Evolutionary conservation across 64 coral and sea anemone species (phyloP).

Genomic region (Montipora foliosa): DNA sequence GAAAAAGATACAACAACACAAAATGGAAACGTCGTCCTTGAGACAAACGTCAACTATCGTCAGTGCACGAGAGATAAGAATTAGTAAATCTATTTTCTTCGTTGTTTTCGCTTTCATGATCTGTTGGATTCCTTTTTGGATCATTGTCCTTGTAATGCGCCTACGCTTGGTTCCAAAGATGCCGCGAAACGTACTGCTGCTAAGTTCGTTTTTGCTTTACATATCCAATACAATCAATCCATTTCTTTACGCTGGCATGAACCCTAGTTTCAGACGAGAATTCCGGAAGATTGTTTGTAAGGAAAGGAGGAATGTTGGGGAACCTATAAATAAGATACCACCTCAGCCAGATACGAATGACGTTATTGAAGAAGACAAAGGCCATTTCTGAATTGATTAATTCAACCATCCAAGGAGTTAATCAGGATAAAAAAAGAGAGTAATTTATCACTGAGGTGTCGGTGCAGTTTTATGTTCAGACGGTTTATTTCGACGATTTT

Average conservation of each 20-base stretch:
- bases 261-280: not conserved
- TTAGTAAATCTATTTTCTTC: not conserved
- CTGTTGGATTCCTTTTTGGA: constrained; percentile 19
- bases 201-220: constrained; percentile 7
- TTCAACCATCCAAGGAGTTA: too few species aligned
- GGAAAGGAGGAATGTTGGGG: too few species aligned
- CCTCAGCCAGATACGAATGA: too few species aligned
- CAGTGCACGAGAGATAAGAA: not conserved
- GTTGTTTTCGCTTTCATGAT: constrained; percentile 18
- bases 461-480: too few species aligned
- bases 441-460: too few species aligned
- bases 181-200: not conserved
- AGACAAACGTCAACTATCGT: not conserved
- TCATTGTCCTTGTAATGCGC: constrained; percentile 8
- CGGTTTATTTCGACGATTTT: too few species aligned
- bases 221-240: constrained; percentile 1
- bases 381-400: too few species aligned
- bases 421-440: too few species aligned
- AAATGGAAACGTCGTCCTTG: not conserved
- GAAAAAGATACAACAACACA: not conserved
- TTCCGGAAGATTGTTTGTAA: not conserved
- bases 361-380: too few species aligned
- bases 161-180: not conserved
- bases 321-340: too few species aligned
- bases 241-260: not conserved